Evolutionary conservation across 1,140 invertebrate species (phyloP).

Genomic region (Euschistus heros): DNA sequence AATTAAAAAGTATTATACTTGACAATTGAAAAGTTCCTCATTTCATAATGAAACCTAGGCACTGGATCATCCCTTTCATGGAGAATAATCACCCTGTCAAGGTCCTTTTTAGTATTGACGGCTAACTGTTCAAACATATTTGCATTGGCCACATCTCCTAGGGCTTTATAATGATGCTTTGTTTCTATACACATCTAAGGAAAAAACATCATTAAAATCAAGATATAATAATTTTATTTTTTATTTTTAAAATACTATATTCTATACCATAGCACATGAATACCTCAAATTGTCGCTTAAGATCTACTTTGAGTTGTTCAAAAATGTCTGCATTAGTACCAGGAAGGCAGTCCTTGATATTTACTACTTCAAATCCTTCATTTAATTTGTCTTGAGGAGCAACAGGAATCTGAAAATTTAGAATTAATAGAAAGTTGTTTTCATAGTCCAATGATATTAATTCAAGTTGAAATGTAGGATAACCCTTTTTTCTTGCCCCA

Average conservation of each 20-base stretch:
- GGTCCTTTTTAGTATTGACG: constrained; percentile 71
- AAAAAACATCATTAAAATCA: constrained; percentile 11
- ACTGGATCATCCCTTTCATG: constrained; percentile 43
- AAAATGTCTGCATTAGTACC: constrained; percentile 51
- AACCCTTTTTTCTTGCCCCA: too few species aligned
- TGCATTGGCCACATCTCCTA: constrained; percentile 84
- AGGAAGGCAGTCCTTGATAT: constrained; percentile 47
- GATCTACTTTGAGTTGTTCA: constrained; percentile 67
- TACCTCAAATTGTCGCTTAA: constrained; percentile 68
- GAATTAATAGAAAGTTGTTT: too few species aligned
- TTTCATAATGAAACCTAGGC: constrained; percentile 91
- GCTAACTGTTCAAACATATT: constrained; percentile 84
- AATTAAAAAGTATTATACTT: constrained; percentile 46
- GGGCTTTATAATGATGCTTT: constrained; percentile 76
- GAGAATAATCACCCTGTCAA: constrained; percentile 71
- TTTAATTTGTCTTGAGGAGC: constrained; percentile 61
- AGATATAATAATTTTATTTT: too few species aligned
- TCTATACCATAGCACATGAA: background rate
- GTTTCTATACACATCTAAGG: constrained; percentile 75
- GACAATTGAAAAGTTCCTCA: constrained; percentile 74
- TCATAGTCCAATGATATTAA: too few species aligned
- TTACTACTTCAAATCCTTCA: constrained; percentile 65
- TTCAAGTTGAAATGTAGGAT: too few species aligned
- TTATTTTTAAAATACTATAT: background rate
- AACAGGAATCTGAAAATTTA: constrained; percentile 62